These are phyloP conservation scores for Bombycilla garrulus DNA, from an alignment of 2,113 vertebrate genomes.

Conservation along the genomic window DNA sequence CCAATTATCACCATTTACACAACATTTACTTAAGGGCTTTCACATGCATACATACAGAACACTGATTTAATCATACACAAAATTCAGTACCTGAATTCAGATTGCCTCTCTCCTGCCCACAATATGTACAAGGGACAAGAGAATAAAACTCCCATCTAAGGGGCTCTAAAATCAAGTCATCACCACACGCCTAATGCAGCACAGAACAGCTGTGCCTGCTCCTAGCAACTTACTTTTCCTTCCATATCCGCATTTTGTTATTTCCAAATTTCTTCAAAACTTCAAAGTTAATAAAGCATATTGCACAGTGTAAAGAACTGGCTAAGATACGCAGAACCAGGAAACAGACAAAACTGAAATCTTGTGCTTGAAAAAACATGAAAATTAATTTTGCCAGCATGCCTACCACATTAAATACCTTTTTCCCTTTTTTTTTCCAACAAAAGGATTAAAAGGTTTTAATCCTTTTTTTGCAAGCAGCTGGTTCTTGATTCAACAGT, in stretches of 20 bases:
- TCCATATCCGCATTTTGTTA: slow-evolving; percentile 4
- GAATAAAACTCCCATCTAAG: background rate
- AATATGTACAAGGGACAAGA: background rate
- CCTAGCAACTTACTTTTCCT: background rate
- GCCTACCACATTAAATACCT: slow-evolving; percentile 62
- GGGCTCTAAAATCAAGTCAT: background rate
- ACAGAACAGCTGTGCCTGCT: background rate
- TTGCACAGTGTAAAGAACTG: background rate
- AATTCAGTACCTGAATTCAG: background rate
- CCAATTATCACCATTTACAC: slow-evolving; percentile 57
- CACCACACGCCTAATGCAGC: background rate
- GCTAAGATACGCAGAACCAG: background rate
- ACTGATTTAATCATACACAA: background rate
- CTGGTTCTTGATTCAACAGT: slow-evolving; percentile 49
- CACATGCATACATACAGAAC: background rate
- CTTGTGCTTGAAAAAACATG: slow-evolving; percentile 59
- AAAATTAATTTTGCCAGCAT: slow-evolving; percentile 68
- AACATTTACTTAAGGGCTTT: slow-evolving; percentile 46
- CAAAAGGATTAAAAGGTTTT: slow-evolving; percentile 67
- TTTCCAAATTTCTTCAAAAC: slow-evolving; percentile 37
- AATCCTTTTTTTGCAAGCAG: slow-evolving; percentile 56
- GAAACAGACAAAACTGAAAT: slow-evolving; percentile 45
- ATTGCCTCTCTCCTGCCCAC: background rate
- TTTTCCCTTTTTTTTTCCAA: slow-evolving; percentile 38
- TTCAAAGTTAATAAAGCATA: slow-evolving; percentile 29